A percentile compares a stretch with the other conserved stretches of the same genome.
These are phyloP conservation scores for Cinclus mexicanus DNA, from an alignment of 2,113 vertebrate species.

Conservation along the genomic window DNA sequence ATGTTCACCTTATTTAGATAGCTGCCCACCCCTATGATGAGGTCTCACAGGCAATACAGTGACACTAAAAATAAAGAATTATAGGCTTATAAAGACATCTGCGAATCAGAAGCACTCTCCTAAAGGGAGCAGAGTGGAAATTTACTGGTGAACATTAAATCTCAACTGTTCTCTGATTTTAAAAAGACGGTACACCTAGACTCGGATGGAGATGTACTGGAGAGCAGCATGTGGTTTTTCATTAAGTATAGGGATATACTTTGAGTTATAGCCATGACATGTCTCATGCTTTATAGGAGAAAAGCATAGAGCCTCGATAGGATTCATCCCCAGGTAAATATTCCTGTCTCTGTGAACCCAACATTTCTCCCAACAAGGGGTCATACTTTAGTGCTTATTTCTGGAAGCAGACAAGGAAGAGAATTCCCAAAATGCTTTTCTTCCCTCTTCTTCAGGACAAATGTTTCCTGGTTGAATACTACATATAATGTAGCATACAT, in stretches of 20 bases:
- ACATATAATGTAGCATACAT: not conserved
- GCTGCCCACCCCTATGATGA: not conserved
- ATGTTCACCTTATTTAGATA: conserved; percentile 43
- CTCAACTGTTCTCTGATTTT: conserved; percentile 53
- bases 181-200: conserved; percentile 11
- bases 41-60: conserved; percentile 10
- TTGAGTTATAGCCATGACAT: conserved; percentile 7
- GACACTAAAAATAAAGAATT: conserved; percentile 55
- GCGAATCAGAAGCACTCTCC: not conserved
- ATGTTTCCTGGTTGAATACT: not conserved
- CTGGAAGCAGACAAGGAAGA: not conserved
- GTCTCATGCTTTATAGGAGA: not conserved
- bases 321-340: conserved; percentile 14
- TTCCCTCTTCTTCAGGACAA: not conserved
- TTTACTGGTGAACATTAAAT: conserved; percentile 53
- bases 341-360: not conserved
- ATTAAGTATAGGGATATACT: conserved; percentile 9
- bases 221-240: conserved; percentile 43
- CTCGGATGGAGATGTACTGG: conserved; percentile 30
- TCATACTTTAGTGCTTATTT: not conserved
- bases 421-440: not conserved
- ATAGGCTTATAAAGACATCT: conserved; percentile 29
- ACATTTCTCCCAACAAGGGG: not conserved
- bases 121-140: conserved; percentile 39
- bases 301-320: not conserved